These are phyloP conservation scores for Catocala fraxini DNA, from an alignment of 2,888 invertebrate genomes.

Conservation along the genomic window DNA sequence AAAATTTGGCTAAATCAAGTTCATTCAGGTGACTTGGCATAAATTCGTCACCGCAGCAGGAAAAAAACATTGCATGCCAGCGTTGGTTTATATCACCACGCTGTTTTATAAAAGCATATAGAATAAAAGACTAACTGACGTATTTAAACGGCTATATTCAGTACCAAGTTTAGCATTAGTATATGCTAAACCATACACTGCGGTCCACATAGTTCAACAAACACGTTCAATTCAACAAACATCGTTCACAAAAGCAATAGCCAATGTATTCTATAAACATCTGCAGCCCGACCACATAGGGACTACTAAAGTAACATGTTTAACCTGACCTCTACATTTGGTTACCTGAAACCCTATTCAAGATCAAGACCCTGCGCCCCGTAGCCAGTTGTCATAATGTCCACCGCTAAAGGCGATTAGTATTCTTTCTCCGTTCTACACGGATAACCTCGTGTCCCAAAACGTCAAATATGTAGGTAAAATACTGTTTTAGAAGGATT, in stretches of 20 bases:
- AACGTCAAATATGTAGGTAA: slow-evolving; percentile 41
- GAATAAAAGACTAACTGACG: neutral
- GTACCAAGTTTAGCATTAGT: neutral
- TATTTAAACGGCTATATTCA: neutral
- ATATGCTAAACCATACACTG: slow-evolving; percentile 15
- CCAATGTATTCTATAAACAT: slow-evolving; percentile 29
- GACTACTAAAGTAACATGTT: slow-evolving; percentile 32
- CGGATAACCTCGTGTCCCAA: slow-evolving; percentile 36
- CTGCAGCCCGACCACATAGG: slow-evolving; percentile 18
- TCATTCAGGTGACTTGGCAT: slow-evolving; percentile 30
- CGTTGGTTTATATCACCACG: slow-evolving; percentile 25
- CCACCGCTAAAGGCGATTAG: slow-evolving; percentile 30
- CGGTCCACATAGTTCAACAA: slow-evolving; percentile 30
- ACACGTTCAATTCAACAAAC: slow-evolving; percentile 36
- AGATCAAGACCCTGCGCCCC: slow-evolving; percentile 25
- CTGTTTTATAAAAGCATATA: neutral
- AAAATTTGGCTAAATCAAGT: slow-evolving; percentile 29
- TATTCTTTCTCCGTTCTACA: slow-evolving; percentile 41
- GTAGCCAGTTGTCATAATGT: slow-evolving; percentile 23
- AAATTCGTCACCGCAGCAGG: slow-evolving; percentile 33
- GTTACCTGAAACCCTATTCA: slow-evolving; percentile 26
- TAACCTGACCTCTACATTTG: slow-evolving; percentile 25
- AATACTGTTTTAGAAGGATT: slow-evolving; percentile 45
- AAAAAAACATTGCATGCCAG: slow-evolving; percentile 18
- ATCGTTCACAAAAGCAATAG: slow-evolving; percentile 29